phyloP scores from a whole-genome alignment of 2,888 invertebrate genomes.

The Ophioninae sp. region DNA sequence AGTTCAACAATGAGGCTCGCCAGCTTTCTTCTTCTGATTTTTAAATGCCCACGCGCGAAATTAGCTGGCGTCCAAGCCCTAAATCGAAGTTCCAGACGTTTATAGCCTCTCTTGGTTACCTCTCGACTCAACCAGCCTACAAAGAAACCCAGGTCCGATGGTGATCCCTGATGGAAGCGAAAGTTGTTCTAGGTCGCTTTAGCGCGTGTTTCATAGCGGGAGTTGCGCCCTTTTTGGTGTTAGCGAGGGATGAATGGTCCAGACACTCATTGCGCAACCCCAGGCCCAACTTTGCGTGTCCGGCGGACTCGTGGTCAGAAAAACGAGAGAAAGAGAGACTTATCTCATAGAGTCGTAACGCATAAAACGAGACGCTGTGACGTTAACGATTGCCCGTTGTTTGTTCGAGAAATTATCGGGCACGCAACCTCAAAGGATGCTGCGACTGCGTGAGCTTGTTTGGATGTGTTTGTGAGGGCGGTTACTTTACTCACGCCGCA shows the following conservation, averaged over 20 bases:
- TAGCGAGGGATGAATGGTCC: constrained; percentile 3
- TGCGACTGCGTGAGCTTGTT: neutral
- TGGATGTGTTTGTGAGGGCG: neutral
- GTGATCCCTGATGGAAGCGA: neutral
- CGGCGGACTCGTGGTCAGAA: constrained; percentile 18
- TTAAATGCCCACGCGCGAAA: constrained; percentile 62
- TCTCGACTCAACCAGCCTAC: constrained; percentile 32
- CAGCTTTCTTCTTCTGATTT: constrained; percentile 19
- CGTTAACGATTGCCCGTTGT: constrained; percentile 73
- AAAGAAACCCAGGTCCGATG: constrained; percentile 30
- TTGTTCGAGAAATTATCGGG: constrained; percentile 72
- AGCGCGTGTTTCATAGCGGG: too few relatives aligned
- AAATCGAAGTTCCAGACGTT: constrained; percentile 61
- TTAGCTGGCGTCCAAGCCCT: constrained; percentile 60
- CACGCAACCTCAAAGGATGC: constrained; percentile 6
- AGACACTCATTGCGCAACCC: constrained; percentile 37
- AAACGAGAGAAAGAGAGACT: constrained; percentile 50
- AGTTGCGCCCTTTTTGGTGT: constrained; percentile 6
- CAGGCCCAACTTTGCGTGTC: constrained; percentile 30
- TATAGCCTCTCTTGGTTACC: constrained; percentile 57
- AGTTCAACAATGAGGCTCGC: constrained; percentile 51
- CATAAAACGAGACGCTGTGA: constrained; percentile 72
- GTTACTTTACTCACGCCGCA: neutral
- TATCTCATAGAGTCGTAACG: constrained; percentile 70
- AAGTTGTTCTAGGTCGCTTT: neutral